Percentiles rank a stretch among this genome's conserved stretches.
phyloP scores from a whole-genome alignment of 2,797 vertebrate species.

The Siniperca undulata region DNA sequence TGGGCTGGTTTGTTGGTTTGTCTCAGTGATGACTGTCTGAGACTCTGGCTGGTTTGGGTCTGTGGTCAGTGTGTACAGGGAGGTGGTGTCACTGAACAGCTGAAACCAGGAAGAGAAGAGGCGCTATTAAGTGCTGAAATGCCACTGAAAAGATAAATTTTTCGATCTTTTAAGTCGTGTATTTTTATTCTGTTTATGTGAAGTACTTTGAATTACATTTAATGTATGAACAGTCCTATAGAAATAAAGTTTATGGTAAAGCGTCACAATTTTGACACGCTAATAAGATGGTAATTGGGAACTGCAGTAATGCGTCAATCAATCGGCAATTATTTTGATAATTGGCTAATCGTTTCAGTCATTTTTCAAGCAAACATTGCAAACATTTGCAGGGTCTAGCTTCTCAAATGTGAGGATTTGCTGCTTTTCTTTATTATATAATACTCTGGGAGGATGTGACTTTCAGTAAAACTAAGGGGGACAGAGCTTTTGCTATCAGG shows the following conservation, averaged over 20 bases:
- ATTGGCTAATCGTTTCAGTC: too few relatives aligned
- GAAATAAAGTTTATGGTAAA: background rate
- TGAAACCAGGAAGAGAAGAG: conserved; percentile 73
- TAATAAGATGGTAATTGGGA: too few relatives aligned
- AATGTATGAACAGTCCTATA: background rate
- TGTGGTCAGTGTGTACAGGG: conserved; percentile 78
- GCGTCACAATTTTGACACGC: background rate
- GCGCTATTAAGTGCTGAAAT: background rate
- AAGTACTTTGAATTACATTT: background rate
- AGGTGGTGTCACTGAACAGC: conserved; percentile 90
- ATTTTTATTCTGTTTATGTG: background rate
- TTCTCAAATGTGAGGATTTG: too few relatives aligned
- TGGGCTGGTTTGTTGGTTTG: conserved; percentile 24
- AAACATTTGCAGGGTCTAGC: too few relatives aligned
- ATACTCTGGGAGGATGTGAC: too few relatives aligned
- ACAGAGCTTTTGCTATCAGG: too few relatives aligned
- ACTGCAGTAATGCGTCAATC: too few relatives aligned
- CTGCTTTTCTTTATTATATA: too few relatives aligned
- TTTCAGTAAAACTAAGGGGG: too few relatives aligned
- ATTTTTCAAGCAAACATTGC: too few relatives aligned
- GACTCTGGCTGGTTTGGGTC: conserved; percentile 51
- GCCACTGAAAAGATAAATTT: background rate
- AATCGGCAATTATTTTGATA: too few relatives aligned
- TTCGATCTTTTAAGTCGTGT: background rate
- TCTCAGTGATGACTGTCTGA: conserved; percentile 37